phyloP scores from a whole-genome alignment of 2,797 vertebrate genomes.

The Neosilurus hyrtlii region DNA sequence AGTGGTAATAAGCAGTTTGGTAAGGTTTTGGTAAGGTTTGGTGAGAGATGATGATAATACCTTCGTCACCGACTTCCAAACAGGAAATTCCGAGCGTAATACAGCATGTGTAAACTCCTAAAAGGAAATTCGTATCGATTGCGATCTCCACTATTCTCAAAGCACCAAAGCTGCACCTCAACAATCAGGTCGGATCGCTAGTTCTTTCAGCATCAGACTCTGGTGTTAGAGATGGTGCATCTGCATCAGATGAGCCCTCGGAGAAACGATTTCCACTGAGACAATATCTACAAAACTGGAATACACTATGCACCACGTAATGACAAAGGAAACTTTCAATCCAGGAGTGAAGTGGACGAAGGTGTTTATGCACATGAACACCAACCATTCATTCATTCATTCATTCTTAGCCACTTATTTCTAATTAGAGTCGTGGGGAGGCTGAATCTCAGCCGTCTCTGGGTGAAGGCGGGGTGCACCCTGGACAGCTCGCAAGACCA shows the following conservation, averaged over 20 bases:
- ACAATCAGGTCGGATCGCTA: background rate
- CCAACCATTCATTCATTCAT: background rate
- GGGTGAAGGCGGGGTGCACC: no score
- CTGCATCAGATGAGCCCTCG: background rate
- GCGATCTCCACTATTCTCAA: background rate
- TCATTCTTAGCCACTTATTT: no score
- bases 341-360: slow-evolving; percentile 19
- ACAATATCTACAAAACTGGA: background rate
- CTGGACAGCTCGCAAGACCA: no score
- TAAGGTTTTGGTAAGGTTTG: no score
- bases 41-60: no score
- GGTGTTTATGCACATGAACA: slow-evolving; percentile 30
- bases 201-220: background rate
- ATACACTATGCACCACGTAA: slow-evolving; percentile 2
- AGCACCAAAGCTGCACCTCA: background rate
- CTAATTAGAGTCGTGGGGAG: no score
- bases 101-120: background rate
- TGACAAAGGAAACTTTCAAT: slow-evolving; percentile 11
- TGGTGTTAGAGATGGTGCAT: background rate
- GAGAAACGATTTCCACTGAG: background rate
- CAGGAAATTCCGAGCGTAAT: background rate
- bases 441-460: no score
- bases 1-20: no score
- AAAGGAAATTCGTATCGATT: background rate
- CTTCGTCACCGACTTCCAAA: no score